phyloP scores from a whole-genome alignment of 2,797 vertebrate species.

The Platyrinchus mystaceus region DNA sequence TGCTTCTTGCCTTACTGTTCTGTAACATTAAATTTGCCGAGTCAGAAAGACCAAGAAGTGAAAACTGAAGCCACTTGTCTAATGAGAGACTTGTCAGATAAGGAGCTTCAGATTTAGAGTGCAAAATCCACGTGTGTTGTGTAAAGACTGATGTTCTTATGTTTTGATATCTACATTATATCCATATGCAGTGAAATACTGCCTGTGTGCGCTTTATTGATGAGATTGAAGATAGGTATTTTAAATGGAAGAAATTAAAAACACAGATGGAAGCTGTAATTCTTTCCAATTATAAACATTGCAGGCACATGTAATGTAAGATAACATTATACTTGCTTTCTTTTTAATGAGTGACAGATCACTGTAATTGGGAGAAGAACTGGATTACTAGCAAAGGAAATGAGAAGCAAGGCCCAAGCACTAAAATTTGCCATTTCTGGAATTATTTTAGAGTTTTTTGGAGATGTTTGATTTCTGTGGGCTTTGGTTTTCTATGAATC shows the following conservation, averaged over 20 bases:
- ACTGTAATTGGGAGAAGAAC: conserved; percentile 20
- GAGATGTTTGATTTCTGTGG: not conserved
- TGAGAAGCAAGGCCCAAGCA: not conserved
- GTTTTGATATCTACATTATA: conserved; percentile 17
- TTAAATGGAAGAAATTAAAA: conserved; percentile 60
- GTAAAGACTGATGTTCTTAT: not conserved
- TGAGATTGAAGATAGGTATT: conserved; percentile 55
- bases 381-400: not conserved
- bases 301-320: conserved; percentile 39
- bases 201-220: not conserved
- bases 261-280: conserved; percentile 68
- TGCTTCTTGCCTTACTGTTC: not conserved
- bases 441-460: not conserved
- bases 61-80: not conserved
- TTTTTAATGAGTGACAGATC: conserved; percentile 59
- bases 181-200: conserved; percentile 37
- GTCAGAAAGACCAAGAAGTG: not conserved
- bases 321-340: conserved; percentile 26
- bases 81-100: not conserved
- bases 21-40: not conserved
- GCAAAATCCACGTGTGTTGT: not conserved
- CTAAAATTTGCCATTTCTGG: not conserved
- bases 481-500: not conserved
- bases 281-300: conserved; percentile 60
- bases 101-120: conserved; percentile 9